phyloP scores from a whole-genome alignment of 2,888 invertebrate species.

The Linnaemya vulpina region DNA sequence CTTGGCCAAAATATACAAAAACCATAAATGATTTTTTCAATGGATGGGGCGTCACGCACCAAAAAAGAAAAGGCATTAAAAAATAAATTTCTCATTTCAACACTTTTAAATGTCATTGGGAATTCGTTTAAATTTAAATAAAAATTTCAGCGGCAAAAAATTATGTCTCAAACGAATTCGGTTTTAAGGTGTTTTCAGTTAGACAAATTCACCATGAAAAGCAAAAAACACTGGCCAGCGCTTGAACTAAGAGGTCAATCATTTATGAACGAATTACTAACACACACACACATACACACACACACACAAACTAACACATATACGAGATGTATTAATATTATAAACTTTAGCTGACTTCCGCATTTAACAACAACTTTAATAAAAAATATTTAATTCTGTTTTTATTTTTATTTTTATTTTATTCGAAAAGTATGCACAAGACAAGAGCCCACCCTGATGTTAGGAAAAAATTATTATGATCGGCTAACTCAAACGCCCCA shows the following conservation, averaged over 20 bases:
- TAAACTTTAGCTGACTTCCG: slow-evolving; percentile 19
- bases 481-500: neutral
- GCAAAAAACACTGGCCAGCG: slow-evolving; percentile 11
- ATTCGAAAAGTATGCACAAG: slow-evolving; percentile 11
- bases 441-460: neutral
- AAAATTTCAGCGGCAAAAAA: neutral
- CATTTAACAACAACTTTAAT: slow-evolving; percentile 14
- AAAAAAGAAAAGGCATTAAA: neutral
- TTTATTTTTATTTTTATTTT: neutral
- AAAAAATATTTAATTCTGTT: neutral
- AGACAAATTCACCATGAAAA: neutral
- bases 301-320: neutral
- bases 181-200: neutral
- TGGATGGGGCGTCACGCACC: neutral
- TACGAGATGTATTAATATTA: neutral
- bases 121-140: slow-evolving; percentile 2
- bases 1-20: neutral
- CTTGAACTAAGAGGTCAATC: neutral
- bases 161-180: slow-evolving; percentile 7
- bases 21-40: neutral
- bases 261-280: slow-evolving; percentile 1
- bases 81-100: neutral
- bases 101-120: neutral
- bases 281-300: neutral
- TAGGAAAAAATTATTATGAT: neutral